Conservation (phyloP, 2,113 vertebrate species). For the Piprites chloris region DNA sequence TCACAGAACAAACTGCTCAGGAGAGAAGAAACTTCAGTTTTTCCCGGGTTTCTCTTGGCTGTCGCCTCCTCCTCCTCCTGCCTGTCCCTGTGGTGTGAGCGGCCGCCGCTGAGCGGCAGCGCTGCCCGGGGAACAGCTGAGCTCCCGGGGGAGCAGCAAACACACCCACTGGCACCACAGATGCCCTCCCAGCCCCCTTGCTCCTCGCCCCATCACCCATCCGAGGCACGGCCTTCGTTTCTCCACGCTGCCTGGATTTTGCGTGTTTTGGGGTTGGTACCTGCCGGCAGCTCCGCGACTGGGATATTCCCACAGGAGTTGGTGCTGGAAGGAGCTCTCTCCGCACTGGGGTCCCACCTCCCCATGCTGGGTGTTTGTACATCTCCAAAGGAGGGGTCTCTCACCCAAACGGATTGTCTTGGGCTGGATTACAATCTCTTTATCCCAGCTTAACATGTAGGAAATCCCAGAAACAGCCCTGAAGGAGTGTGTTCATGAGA, state of each 20-base stretch:
- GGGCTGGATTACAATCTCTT: background rate
- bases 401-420: background rate
- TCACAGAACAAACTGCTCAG: background rate
- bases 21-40: background rate
- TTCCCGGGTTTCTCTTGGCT: background rate
- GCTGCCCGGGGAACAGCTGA: conserved; percentile 14
- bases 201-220: background rate
- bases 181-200: background rate
- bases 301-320: background rate
- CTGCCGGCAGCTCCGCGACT: fast-evolving
- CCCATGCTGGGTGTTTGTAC: background rate
- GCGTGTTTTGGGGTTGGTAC: background rate
- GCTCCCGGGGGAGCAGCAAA: background rate
- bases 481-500: background rate
- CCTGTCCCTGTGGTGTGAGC: background rate
- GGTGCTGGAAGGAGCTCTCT: fast-evolving
- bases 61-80: background rate
- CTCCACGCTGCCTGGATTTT: background rate
- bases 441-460: background rate
- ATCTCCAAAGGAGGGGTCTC: background rate
- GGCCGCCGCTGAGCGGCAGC: conserved; percentile 58
- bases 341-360: background rate
- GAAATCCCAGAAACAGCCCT: background rate
- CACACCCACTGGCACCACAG: background rate
- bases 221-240: fast-evolving